Percentiles rank a stretch among this genome's conserved stretches.
These are phyloP conservation scores for Hemicordylus capensis DNA, from an alignment of 2,113 vertebrate species.

Conservation along the genomic window DNA sequence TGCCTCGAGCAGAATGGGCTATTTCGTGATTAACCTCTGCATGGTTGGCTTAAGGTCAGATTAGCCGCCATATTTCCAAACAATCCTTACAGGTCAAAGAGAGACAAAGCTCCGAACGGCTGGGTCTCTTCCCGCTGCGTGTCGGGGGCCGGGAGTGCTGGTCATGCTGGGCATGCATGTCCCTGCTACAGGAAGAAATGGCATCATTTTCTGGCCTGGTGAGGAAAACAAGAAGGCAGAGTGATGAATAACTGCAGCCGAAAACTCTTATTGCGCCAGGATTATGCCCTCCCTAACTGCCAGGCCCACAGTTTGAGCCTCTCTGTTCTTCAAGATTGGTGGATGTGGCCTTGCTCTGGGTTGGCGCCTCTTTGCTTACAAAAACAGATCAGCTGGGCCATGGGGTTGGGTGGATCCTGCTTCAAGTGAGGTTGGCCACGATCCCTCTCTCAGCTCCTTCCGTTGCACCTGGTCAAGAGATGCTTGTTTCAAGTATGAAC, in stretches of 20 bases:
- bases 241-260: not conserved
- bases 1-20: too few species aligned
- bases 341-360: not conserved
- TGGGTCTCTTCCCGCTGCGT: conserved; percentile 70
- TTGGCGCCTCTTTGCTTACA: too few species aligned
- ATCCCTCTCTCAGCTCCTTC: not conserved
- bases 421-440: not conserved
- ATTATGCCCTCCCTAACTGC: conserved; percentile 4
- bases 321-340: not conserved
- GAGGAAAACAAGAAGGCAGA: conserved; percentile 32
- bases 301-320: conserved; percentile 14
- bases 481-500: not conserved
- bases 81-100: conserved; percentile 76
- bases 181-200: conserved; percentile 42
- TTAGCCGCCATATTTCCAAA: not conserved
- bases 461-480: not conserved
- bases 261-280: not conserved
- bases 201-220: conserved; percentile 64
- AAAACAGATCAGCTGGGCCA: too few species aligned
- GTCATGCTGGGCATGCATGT: conserved; percentile 55
- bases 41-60: not conserved
- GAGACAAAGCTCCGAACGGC: conserved; percentile 64
- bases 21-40: not conserved
- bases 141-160: conserved; percentile 61
- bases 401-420: too few species aligned